A percentile compares a stretch with the other conserved stretches of the same genome.
These are phyloP conservation scores for Malurus splendens DNA, from an alignment of 2,797 vertebrate genomes.

Conservation along the genomic window DNA sequence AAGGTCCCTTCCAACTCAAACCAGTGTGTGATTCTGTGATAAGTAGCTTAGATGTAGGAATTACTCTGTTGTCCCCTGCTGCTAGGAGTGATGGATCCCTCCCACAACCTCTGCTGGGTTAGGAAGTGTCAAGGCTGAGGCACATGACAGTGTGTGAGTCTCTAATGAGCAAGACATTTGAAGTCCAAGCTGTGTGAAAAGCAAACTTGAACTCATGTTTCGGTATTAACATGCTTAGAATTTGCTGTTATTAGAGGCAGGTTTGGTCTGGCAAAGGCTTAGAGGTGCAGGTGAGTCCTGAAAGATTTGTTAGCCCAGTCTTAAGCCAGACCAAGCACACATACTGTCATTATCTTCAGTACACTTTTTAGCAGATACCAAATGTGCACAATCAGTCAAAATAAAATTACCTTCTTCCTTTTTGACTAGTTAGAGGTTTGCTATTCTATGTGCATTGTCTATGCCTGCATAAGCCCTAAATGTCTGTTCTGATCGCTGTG, in stretches of 20 bases:
- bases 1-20: background rate
- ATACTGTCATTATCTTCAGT: background rate
- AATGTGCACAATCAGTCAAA: background rate
- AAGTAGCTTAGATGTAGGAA: background rate
- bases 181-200: background rate
- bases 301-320: background rate
- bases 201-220: background rate
- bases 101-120: background rate
- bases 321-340: background rate
- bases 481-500: background rate
- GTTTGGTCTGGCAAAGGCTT: background rate
- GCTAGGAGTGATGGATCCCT: background rate
- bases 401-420: background rate
- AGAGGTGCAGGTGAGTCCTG: background rate
- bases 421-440: background rate
- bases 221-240: background rate
- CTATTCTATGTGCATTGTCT: background rate
- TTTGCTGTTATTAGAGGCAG: background rate
- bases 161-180: background rate
- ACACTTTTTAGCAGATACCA: background rate
- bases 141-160: background rate
- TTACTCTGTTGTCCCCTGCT: no score
- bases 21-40: background rate
- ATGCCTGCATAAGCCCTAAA: background rate
- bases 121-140: background rate